These are phyloP conservation scores for Campylomormyrus tamandua DNA, from an alignment of 2,113 vertebrate genomes.

Conservation along the genomic window DNA sequence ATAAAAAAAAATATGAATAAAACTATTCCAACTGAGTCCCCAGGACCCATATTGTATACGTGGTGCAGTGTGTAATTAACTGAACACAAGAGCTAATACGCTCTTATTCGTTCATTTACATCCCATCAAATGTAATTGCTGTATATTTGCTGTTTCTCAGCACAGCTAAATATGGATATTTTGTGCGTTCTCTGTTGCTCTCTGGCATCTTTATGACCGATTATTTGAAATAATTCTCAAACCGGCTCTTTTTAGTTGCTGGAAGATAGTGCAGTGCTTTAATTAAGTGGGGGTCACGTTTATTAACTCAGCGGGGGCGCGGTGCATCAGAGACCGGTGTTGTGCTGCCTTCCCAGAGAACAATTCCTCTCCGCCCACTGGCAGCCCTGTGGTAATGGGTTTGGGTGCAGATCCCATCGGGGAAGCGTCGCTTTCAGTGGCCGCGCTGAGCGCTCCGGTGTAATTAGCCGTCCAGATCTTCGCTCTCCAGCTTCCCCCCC, in stretches of 20 bases:
- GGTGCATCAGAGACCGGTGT: constrained; percentile 50
- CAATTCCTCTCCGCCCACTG: constrained; percentile 16
- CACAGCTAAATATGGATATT: constrained; percentile 48
- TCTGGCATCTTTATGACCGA: constrained; percentile 59
- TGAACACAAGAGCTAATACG: constrained; percentile 1
- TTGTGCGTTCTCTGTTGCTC: constrained; percentile 51
- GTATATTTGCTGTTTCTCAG: constrained; percentile 22
- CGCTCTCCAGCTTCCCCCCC: not conserved
- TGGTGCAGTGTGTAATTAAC: too few species aligned
- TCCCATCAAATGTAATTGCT: constrained; percentile 25
- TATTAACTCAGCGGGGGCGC: constrained; percentile 60
- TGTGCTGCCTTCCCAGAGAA: constrained; percentile 27
- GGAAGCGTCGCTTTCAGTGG: constrained; percentile 31
- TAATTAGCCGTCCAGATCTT: constrained; percentile 31
- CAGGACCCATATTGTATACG: too few species aligned
- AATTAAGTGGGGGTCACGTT: constrained; percentile 68
- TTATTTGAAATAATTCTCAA: constrained; percentile 60
- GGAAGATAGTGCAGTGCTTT: constrained; percentile 62
- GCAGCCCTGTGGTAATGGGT: constrained; percentile 20
- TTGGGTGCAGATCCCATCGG: constrained; percentile 2
- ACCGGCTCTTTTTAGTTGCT: constrained; percentile 43
- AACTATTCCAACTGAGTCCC: too few species aligned
- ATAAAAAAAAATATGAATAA: too few species aligned
- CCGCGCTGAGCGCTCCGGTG: constrained; percentile 32
- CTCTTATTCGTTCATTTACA: constrained; percentile 26